Percentiles rank a stretch among this genome's conserved stretches.
These are phyloP conservation scores for Eupithecia insigniata DNA, from an alignment of 2,888 invertebrate genomes.

Conservation along the genomic window DNA sequence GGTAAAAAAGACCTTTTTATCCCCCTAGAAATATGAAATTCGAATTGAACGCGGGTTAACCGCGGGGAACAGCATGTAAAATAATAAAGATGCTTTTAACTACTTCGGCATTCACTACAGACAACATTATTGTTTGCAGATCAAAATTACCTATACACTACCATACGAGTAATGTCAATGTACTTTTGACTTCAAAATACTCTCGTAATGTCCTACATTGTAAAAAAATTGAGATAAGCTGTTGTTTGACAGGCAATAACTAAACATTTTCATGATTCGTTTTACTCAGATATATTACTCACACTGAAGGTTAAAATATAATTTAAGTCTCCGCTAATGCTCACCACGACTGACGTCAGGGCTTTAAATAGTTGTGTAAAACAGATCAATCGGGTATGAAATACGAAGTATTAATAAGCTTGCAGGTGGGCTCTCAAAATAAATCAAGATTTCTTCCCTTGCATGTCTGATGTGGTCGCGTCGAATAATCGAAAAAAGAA, in stretches of 20 bases:
- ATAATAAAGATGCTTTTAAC: background rate
- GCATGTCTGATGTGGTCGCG: too few species aligned
- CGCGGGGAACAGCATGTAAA: background rate
- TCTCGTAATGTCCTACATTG: background rate
- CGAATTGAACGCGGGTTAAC: too few species aligned
- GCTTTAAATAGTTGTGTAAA: slow-evolving; percentile 13
- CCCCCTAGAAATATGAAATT: too few species aligned
- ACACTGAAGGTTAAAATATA: slow-evolving; percentile 6
- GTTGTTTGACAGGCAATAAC: slow-evolving; percentile 19
- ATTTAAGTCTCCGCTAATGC: slow-evolving; percentile 12
- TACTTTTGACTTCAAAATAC: slow-evolving; percentile 1
- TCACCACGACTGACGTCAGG: slow-evolving; percentile 18
- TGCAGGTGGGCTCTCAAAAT: background rate
- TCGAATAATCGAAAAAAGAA: too few species aligned
- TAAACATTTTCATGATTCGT: background rate
- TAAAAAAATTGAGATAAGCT: slow-evolving; percentile 14
- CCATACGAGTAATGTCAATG: background rate
- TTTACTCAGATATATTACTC: background rate
- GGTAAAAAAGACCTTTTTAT: too few species aligned
- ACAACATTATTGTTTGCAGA: background rate
- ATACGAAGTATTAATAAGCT: background rate
- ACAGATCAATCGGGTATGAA: background rate
- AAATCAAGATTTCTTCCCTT: background rate
- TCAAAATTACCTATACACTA: background rate
- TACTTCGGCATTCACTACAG: background rate